Conservation (phyloP, 1,140 invertebrate species). For the Achatina immaculata region DNA sequence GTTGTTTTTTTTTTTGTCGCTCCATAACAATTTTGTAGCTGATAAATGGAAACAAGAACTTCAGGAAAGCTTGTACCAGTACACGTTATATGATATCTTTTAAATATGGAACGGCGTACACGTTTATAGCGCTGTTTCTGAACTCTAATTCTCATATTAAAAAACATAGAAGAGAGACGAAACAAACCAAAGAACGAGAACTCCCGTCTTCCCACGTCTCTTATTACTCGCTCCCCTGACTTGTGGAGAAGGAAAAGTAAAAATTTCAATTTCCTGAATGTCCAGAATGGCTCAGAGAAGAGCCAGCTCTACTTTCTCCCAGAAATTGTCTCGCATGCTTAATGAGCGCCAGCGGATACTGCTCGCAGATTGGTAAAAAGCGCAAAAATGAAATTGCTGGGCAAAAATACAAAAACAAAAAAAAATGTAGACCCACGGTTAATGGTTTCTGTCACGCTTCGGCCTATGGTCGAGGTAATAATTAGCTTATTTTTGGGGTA, state of each 20-base stretch:
- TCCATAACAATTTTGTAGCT: no score
- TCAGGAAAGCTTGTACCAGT: no score
- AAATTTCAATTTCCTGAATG: constrained; percentile 37
- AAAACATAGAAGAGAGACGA: neutral
- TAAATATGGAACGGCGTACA: no score
- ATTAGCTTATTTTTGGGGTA: neutral
- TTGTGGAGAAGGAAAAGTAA: constrained; percentile 23
- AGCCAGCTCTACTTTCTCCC: constrained; percentile 25
- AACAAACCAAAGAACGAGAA: neutral
- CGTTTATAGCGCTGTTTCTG: no score
- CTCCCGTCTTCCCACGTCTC: neutral
- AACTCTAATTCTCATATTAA: neutral
- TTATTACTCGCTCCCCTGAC: constrained; percentile 10
- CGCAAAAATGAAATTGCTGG: constrained; percentile 30
- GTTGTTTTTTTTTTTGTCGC: no score
- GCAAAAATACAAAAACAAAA: constrained; percentile 4
- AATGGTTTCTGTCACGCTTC: constrained; percentile 23
- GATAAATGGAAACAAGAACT: no score
- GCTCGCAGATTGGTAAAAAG: constrained; percentile 14
- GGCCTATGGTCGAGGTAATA: neutral
- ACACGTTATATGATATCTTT: no score
- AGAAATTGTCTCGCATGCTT: constrained; percentile 35
- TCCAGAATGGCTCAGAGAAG: constrained; percentile 30
- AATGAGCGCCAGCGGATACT: constrained; percentile 33
- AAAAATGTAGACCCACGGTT: neutral